Base-by-base conservation (phyloP, 2,888 invertebrate species). In the Agrypnus murinus region DNA sequence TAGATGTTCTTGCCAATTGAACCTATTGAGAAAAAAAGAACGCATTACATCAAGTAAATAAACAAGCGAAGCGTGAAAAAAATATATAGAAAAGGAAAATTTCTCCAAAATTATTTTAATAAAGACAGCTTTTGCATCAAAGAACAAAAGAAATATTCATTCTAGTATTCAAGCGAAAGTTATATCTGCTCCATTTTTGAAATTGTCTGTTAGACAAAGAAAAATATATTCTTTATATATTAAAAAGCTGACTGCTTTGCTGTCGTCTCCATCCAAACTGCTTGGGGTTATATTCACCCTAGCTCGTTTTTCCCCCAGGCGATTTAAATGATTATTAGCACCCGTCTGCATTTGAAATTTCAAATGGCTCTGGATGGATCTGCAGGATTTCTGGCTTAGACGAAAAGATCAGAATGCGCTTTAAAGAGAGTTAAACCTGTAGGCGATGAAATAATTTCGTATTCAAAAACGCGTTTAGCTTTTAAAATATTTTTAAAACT, bases 241-340 rank as follows among this genome's bases (percentile, higher is more conserved):
- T 62, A 62, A 63, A 57, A 40, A 32, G 34, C 31, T 31, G 31
- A 32, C 57, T 25, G 60, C 67, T 31, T 68, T 68, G 45, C 59
- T 50, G 59, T 68, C 62, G 57, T 58, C 25, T 64, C 55, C 45
- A 43, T 65, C 57, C 53, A 50, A 60, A 59, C 50, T 53, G 58
- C 59, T 53, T n/a, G 45, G 59, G 64, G 65, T 69, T 50, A 59
- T 34, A 59, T 65, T 65, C 45, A 43, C 65, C 65, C 65, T 50
- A 36, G 34, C 57, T 69, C 60, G 14, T 43, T 53, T 53, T 69
- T 25, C 46, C 69, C 65, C 65, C 45, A 45, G 50, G 69, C 65
- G 59, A 65, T 69, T 69, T 69, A 65, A 65, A 65, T 69, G 65
- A 65, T 69, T 69, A 69, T 69, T 69, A 69, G 63, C 64, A 69